These are phyloP conservation scores for Drosophila neocordata DNA, from an alignment of 1,140 invertebrate species.

Conservation along the genomic window DNA sequence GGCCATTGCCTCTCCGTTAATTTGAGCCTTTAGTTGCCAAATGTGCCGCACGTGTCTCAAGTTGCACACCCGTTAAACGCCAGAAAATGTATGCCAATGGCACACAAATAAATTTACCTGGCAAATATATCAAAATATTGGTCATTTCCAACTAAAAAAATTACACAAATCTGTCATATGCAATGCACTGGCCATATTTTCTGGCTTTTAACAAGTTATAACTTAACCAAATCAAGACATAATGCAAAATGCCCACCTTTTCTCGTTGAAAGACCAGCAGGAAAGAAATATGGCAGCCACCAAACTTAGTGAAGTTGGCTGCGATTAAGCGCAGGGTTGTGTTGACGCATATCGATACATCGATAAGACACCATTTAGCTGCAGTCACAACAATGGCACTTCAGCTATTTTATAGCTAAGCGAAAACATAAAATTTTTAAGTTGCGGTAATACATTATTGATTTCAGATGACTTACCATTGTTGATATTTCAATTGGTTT, in stretches of 20 bases:
- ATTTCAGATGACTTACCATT: no score
- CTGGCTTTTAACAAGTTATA: constrained; percentile 37
- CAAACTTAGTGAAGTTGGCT: constrained; percentile 58
- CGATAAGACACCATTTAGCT: constrained; percentile 26
- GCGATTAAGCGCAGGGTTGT: constrained; percentile 60
- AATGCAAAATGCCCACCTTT: constrained; percentile 70
- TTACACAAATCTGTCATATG: constrained; percentile 13
- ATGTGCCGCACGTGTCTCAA: constrained; percentile 49
- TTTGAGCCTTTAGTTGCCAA: background rate
- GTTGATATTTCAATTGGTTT: no score
- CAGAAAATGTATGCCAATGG: background rate
- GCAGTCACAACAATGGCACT: background rate
- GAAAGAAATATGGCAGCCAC: constrained; percentile 75
- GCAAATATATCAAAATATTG: constrained; percentile 18
- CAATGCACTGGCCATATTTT: constrained; percentile 11
- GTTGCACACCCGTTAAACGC: background rate
- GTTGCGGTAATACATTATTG: no score
- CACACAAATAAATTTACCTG: constrained; percentile 60
- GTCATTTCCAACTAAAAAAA: constrained; percentile 22
- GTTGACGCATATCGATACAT: constrained; percentile 30
- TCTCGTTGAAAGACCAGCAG: constrained; percentile 79
- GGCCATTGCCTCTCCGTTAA: background rate
- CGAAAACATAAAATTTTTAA: background rate
- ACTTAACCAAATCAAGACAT: constrained; percentile 67
- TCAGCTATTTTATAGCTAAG: background rate